Evolutionary conservation across 2,797 vertebrate species (phyloP).

Genomic region (Geotrypetes seraphini): DNA sequence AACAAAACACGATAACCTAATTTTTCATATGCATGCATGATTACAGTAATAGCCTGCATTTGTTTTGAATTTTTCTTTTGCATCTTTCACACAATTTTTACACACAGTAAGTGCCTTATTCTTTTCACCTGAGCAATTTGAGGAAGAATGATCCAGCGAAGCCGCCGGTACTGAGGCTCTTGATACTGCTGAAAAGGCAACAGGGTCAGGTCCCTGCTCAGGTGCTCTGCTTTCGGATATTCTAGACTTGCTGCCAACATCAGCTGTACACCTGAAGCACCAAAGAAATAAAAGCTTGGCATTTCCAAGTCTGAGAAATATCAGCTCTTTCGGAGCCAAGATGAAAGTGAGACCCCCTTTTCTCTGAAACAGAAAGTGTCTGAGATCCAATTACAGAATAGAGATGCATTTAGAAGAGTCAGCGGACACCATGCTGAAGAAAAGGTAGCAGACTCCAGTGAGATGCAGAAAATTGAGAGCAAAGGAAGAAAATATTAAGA

Average conservation of each 20-base stretch:
- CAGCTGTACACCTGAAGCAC: slow-evolving; percentile 80
- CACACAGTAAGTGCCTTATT: not conserved
- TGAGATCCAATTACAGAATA: no score
- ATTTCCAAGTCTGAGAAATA: not conserved
- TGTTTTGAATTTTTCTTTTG: not conserved
- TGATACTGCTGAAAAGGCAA: slow-evolving; percentile 58
- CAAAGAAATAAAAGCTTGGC: not conserved
- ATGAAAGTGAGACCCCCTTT: no score
- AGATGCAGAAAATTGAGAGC: no score
- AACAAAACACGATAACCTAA: no score
- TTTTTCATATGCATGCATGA: no score
- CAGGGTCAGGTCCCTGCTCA: slow-evolving; percentile 68
- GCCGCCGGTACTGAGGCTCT: slow-evolving; percentile 70
- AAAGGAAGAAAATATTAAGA: no score
- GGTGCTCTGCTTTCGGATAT: slow-evolving; percentile 64
- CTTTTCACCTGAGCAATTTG: slow-evolving; percentile 86
- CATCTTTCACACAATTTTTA: not conserved
- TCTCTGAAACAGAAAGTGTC: no score
- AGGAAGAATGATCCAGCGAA: slow-evolving; percentile 71
- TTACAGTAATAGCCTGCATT: not conserved
- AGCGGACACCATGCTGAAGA: no score
- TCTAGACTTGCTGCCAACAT: slow-evolving; percentile 80
- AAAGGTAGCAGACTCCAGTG: no score
- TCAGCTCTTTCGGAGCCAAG: not conserved
- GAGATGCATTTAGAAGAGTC: no score